Conservation (phyloP, 2,113 vertebrate species). For the Hippopotamus amphibius region DNA sequence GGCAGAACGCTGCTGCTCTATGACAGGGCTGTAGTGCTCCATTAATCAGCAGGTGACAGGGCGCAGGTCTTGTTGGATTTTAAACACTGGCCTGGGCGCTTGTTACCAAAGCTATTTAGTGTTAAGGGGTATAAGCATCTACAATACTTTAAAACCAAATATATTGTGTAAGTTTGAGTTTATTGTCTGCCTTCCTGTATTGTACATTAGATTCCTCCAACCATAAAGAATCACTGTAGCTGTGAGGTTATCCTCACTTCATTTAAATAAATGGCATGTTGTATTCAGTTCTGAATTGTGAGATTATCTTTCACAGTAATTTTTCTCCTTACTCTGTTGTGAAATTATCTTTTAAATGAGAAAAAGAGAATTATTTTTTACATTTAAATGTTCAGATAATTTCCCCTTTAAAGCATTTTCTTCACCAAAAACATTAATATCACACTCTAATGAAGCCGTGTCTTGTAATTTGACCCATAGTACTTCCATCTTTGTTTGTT, state of each 20-base stretch:
- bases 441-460: slow-evolving; percentile 47
- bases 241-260: slow-evolving; percentile 66
- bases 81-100: slow-evolving; percentile 67
- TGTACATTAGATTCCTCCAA: slow-evolving; percentile 33
- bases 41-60: slow-evolving; percentile 86
- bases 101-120: slow-evolving; percentile 68
- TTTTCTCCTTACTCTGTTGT: slow-evolving; percentile 50
- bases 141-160: slow-evolving; percentile 43
- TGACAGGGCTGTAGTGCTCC: slow-evolving; percentile 77
- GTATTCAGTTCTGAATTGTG: slow-evolving; percentile 64
- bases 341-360: slow-evolving; percentile 79
- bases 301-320: slow-evolving; percentile 58
- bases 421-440: slow-evolving; percentile 64
- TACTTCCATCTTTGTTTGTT: slow-evolving; percentile 53
- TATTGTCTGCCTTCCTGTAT: slow-evolving; percentile 35
- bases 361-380: slow-evolving; percentile 53
- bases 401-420: slow-evolving; percentile 62
- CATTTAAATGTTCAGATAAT: slow-evolving; percentile 40
- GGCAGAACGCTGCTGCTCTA: slow-evolving; percentile 79
- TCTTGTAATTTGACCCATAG: slow-evolving; percentile 64
- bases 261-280: slow-evolving; percentile 66
- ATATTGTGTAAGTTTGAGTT: not conserved
- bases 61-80: slow-evolving; percentile 73
- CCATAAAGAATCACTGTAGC: slow-evolving; percentile 65
- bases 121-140: slow-evolving; percentile 39